A percentile compares a stretch with the other conserved stretches of the same genome.
phyloP scores from a whole-genome alignment of 37 sponge, comb jelly and placozoan genomes.

The Chondrilla cf. caribensis region DNA sequence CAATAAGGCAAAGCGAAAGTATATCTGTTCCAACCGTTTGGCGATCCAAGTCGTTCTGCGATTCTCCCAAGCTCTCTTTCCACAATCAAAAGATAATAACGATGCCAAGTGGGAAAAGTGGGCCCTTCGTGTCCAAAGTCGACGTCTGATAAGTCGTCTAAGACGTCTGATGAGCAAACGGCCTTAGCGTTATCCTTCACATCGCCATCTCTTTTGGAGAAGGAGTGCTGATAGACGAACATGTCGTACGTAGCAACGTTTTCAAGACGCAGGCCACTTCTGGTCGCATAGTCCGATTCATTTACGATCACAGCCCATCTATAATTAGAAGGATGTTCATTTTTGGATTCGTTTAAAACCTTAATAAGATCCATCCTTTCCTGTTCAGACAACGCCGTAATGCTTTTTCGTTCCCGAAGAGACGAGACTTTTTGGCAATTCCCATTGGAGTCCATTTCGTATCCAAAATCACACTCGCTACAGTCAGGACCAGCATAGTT shows the following conservation, averaged over 20 bases:
- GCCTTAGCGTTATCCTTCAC: background rate
- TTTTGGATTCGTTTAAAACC: background rate
- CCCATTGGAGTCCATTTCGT: too few relatives aligned
- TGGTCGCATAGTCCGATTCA: background rate
- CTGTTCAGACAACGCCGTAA: background rate
- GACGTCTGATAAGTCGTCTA: background rate
- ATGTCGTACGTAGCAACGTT: background rate
- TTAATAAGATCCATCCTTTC: background rate
- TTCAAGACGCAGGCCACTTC: background rate
- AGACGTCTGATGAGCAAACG: background rate
- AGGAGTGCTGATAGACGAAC: background rate
- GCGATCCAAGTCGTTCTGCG: background rate
- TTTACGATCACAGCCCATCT: background rate
- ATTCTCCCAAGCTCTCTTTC: slow-evolving; percentile 36
- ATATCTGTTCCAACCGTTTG: background rate
- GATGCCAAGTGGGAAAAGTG: slow-evolving; percentile 36
- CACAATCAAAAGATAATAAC: slow-evolving; percentile 13
- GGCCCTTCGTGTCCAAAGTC: slow-evolving; percentile 47
- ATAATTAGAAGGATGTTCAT: background rate
- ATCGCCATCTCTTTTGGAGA: background rate
- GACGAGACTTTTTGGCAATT: too few relatives aligned
- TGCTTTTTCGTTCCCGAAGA: too few relatives aligned
- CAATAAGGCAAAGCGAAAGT: slow-evolving; percentile 35
- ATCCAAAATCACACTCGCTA: background rate
- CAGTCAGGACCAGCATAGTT: background rate